Base-by-base conservation (phyloP, 2,113 vertebrate genomes). In the Rhynchomys soricoides region DNA sequence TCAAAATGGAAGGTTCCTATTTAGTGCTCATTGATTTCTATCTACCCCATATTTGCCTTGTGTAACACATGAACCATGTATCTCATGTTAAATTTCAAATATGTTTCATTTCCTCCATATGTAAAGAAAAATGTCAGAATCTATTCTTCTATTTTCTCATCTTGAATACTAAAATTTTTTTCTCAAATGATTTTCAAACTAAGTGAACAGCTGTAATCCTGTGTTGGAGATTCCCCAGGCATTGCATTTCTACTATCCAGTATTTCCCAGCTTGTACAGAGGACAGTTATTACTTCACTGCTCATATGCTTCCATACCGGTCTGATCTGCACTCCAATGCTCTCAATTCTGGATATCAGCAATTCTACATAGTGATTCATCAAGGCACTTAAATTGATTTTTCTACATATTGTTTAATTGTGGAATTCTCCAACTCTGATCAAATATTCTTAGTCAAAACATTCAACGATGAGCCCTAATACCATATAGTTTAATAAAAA, bases 151-250 rank as follows among this genome's bases (percentile, higher is more conserved):
- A 66, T 75, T 59, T 57, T 3, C 29, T 94, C 81, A 16, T 93
- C 85, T 88, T 52, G 29, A 77, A 12, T 78, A 17, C 10, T 95
- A 90, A 93, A 89, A 17, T 73, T 88, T 96, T 86, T 9, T 13
- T 19, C 4, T 66, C 15, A 15, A 31, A 29, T 43, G 3, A 17
- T 45, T 93, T 77, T 71, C 89, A 78, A 45, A 48, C 37, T 37
- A 93, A 77, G 5, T 70, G 8, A 95, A 55, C 57, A 91, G 70
- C 71, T 66, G 59, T n/a, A 83, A 66, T 37, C 17, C 13, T 79
- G 45, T 37, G 57, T 40, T 86, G 34, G 55, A 11, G 70, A 34
- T 52, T 40, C 62, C 50, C n/a, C 5, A 16, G 19, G 31, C 17
- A 11, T n/a, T 85, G 43, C 3, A 43, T n/a, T 64, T 82, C 16